These are phyloP conservation scores for Iguana delicatissima DNA, from an alignment of 2,797 vertebrate genomes.

Conservation along the genomic window DNA sequence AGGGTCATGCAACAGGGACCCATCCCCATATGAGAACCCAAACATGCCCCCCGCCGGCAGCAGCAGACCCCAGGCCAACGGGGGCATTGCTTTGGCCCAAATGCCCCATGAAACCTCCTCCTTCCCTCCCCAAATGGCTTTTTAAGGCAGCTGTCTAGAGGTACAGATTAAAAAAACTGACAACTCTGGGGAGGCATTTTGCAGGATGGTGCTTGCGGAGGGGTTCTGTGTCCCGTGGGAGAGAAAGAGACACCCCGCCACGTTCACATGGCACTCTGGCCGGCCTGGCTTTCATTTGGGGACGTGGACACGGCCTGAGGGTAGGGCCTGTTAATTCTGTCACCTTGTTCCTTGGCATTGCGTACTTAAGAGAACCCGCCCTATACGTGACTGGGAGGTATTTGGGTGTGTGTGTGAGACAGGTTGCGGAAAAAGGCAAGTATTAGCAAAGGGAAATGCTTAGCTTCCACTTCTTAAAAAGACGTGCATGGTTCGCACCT, in stretches of 20 bases:
- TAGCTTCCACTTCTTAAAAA: background rate
- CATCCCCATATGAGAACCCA: background rate
- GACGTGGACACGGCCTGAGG: background rate
- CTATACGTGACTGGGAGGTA: background rate
- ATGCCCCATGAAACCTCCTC: background rate
- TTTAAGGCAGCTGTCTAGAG: background rate
- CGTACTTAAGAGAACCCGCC: background rate
- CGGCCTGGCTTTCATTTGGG: background rate
- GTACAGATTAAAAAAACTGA: no score
- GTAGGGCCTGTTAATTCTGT: no score
- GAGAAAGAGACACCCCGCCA: no score
- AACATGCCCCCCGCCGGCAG: background rate
- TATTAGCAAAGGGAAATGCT: background rate
- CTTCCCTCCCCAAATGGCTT: background rate
- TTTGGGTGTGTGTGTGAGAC: no score
- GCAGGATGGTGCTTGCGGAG: conserved; percentile 42
- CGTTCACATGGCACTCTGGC: background rate
- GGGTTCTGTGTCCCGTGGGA: background rate
- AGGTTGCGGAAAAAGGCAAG: no score
- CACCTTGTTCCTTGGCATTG: background rate
- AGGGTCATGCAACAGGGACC: no score
- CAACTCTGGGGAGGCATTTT: background rate
- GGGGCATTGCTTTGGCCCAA: background rate
- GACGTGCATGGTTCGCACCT: no score
- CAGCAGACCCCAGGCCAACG: background rate